Conservation (phyloP, 2,797 vertebrate genomes). For the Acanthopagrus latus region DNA sequence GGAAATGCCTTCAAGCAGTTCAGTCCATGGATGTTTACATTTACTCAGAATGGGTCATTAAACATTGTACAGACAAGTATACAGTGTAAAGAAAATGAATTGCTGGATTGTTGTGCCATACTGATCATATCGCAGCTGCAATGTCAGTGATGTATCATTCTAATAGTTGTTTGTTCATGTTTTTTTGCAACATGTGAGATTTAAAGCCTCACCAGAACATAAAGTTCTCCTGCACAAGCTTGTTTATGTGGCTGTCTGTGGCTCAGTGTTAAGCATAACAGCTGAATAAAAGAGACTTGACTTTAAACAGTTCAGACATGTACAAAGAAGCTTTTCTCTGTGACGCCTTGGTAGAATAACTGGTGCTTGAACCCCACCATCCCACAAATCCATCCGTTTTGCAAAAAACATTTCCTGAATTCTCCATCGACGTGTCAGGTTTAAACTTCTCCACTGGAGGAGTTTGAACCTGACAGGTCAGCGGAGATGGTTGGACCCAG, state of each 20-base stretch:
- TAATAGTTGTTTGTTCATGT: constrained; percentile 40
- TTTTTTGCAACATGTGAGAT: constrained; percentile 36
- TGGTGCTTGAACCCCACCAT: background rate
- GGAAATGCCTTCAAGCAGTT: constrained; percentile 57
- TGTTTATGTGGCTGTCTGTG: constrained; percentile 31
- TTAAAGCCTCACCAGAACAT: constrained; percentile 28
- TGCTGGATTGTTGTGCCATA: constrained; percentile 29
- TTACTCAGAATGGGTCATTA: constrained; percentile 37
- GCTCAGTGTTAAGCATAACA: constrained; percentile 18
- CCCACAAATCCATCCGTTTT: constrained; percentile 7
- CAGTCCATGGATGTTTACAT: constrained; percentile 72
- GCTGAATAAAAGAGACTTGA: background rate
- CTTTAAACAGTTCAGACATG: constrained; percentile 9
- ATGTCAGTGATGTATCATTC: constrained; percentile 34
- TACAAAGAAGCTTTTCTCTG: constrained; percentile 7
- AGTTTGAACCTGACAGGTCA: constrained; percentile 51
- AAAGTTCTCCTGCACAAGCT: constrained; percentile 21
- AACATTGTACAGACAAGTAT: constrained; percentile 42
- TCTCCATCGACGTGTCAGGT: constrained; percentile 30
- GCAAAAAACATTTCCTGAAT: constrained; percentile 21
- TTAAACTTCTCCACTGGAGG: constrained; percentile 20
- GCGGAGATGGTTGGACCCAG: constrained; percentile 1
- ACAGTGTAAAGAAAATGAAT: constrained; percentile 43
- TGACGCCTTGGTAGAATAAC: background rate
- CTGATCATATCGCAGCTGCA: constrained; percentile 21